Evolutionary conservation across 2,113 vertebrate species (phyloP).

Genomic region (Rhegmatorhina hoffmannsi): DNA sequence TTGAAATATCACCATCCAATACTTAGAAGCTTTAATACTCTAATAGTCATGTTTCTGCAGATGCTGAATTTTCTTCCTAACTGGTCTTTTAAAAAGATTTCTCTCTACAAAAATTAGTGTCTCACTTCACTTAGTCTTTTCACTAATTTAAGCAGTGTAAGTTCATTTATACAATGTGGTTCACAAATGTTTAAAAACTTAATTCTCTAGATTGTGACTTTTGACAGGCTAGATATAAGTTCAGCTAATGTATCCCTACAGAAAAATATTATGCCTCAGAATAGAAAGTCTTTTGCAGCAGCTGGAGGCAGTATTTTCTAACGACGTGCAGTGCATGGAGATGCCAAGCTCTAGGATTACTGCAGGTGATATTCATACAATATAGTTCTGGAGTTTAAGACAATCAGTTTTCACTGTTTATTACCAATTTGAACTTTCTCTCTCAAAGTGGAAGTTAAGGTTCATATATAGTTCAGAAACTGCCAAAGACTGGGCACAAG

Average conservation of each 20-base stretch:
- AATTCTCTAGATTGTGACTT: constrained; percentile 8
- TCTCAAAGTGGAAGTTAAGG: neutral
- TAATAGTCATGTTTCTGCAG: neutral
- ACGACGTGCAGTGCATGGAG: neutral
- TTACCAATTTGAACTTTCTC: neutral
- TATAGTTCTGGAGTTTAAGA: neutral
- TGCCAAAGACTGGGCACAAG: neutral
- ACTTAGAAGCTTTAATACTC: neutral
- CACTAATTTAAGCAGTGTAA: neutral
- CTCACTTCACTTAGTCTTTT: constrained; percentile 7
- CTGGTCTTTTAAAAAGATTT: constrained; percentile 10
- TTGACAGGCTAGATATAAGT: neutral
- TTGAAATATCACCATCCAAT: neutral
- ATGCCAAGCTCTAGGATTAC: neutral
- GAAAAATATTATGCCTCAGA: neutral
- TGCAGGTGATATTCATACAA: neutral
- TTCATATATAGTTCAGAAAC: neutral
- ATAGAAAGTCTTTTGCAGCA: constrained; percentile 1
- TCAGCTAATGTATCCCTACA: neutral
- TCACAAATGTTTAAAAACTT: constrained; percentile 22
- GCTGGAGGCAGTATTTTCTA: neutral
- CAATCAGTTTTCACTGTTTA: neutral
- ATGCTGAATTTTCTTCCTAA: constrained; percentile 26
- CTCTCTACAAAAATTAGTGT: constrained; percentile 13
- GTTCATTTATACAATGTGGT: constrained; percentile 1